Base-by-base conservation (phyloP, 2,888 invertebrate species). In the Drosophila birchii region DNA sequence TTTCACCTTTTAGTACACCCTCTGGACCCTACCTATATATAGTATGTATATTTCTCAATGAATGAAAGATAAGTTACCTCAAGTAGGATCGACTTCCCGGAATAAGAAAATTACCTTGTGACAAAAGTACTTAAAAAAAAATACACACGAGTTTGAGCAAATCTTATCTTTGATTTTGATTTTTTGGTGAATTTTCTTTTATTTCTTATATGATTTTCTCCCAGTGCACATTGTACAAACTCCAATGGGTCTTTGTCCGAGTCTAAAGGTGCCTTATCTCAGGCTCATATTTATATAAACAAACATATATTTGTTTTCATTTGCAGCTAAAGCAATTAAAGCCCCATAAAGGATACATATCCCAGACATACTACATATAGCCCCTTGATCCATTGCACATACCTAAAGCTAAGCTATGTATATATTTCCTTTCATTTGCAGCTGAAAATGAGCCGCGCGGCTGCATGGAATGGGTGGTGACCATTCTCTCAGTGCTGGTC, bases 391-490 rank as follows among this genome's bases (percentile, higher is more conserved):
- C 16, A 5, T 11, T 26, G 26, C 4, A 26, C 4, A 26, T 26
- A 5, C 4, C 29, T 29, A 29, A 29, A 29, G 29, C 29, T 18
- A 39, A 7, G n/a, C 11, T 43, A 5, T 29, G 5, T 29, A 7
- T 16, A 18, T 18, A 23, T 45, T 9, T 26, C 47, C 12, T n/a
- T 1, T 1, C 16, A 1, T 20, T 60, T 45, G 1, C 75, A 91
- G 91, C 91, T 38, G 94, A 95, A 92, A 94, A 95, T 58, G 94
- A 94, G 74, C 94, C 95, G 29, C 95, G 94, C 92, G 95, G 95
- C 75, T 95, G 95, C 84, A 94, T 97, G 80, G 97, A 97, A 92
- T 93, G 96, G 78, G 93, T 95, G 59, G 96, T 96, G 18, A 96
- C 96, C 16, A 90, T 95, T 51, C 93, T 95, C 53, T 96, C 97